Evolutionary conservation across 2,888 invertebrate species (phyloP).

Genomic region (Cylloceria caligata): DNA sequence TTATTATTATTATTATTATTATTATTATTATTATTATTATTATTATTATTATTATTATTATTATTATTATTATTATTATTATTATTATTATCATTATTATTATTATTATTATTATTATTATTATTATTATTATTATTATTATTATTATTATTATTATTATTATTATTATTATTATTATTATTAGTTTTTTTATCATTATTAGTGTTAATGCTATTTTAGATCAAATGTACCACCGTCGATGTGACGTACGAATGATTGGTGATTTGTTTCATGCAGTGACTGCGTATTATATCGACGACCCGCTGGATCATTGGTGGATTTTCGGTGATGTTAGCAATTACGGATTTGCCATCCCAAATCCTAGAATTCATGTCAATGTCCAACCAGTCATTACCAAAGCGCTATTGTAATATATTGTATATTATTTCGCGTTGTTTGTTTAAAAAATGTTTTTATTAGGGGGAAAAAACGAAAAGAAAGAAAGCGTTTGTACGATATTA

Average conservation of each 20-base stretch:
- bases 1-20: conserved; percentile 19
- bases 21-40: conserved; percentile 16
- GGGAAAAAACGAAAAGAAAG: conserved; percentile 30
- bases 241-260: conserved; percentile 17
- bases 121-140: conserved; percentile 41
- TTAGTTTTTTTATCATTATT: conserved; percentile 12
- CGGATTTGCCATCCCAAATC: conserved; percentile 46
- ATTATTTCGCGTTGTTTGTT: conserved; percentile 79
- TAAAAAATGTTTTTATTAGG: conserved; percentile 73
- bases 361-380: conserved; percentile 70
- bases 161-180: conserved; percentile 42
- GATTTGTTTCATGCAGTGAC: conserved; percentile 8
- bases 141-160: conserved; percentile 9
- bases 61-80: too few species aligned
- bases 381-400: conserved; percentile 74
- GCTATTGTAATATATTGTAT: conserved; percentile 82
- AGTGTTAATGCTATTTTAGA: not conserved
- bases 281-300: conserved; percentile 7
- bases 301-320: conserved; percentile 18
- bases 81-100: conserved; percentile 15
- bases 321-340: conserved; percentile 29
- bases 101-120: conserved; percentile 19
- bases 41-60: too few species aligned
- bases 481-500: conserved; percentile 53
- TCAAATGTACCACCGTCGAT: conserved; percentile 11